Base-by-base conservation (phyloP, 2,113 vertebrate genomes). In the Actenoides lindsayi region DNA sequence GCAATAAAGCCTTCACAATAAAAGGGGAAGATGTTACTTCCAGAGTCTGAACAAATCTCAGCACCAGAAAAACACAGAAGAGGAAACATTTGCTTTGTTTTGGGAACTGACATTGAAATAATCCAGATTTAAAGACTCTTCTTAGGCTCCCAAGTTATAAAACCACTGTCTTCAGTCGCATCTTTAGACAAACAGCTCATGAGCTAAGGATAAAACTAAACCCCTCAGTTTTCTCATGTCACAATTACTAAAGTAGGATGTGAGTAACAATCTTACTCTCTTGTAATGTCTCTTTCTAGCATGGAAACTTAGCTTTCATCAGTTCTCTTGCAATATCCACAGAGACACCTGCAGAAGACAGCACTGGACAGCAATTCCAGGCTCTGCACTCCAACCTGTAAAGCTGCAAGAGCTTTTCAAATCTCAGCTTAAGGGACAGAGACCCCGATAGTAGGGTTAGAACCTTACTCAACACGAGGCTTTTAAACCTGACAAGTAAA, bases 1-100 rank as follows among this genome's bases (percentile, higher is more conserved):
- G 99, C 98, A 87, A 99, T 98, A 82, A 99, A 99, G 41, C 98
- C 99, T 99, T 97, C 13, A 81, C 46, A 96, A 82, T 12, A 33
- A n/a, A 48, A 96, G 33, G 37, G 60, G 85, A 96, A 80, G n/a
- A 77, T 33, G 46, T 96, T 75, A 95, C 25, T 87, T 65, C 9
- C 63, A 35, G 19, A 63, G 30, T 31, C 24, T 33, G 35, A 39
- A 59, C 41, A 51, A 60, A 2, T 41, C 51, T n/a, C 46, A 65
- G 64, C 5, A 60, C 37, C 42, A 87, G 54, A 78, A 11, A 71
- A 75, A 87, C 44, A 62, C 25, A 63, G 30, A 64, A 83, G 24
- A 79, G 41, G 63, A 89, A 96, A 59, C 53, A 75, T 56, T 69
- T 85, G 60, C 33, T 76, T 86, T 76, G n/a, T 30, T 69, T 78